Evolutionary conservation across 2,113 vertebrate species (phyloP).

Genomic region (Morone saxatilis): DNA sequence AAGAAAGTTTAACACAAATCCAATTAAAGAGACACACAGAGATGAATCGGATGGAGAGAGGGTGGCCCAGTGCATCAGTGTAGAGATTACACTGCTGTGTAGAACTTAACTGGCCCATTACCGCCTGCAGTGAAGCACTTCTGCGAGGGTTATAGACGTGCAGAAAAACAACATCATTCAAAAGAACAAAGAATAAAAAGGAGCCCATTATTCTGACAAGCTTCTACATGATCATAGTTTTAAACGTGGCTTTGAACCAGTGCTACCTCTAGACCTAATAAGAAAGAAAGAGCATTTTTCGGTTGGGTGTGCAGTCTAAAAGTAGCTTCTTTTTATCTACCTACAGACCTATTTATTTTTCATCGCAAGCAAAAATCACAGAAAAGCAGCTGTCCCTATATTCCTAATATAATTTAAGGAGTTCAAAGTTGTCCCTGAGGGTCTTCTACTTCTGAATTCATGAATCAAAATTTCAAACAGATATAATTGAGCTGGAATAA

Average conservation of each 20-base stretch:
- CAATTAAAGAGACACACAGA: slow-evolving; percentile 69
- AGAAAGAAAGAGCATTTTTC: slow-evolving; percentile 15
- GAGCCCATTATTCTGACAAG: slow-evolving; percentile 32
- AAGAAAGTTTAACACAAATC: slow-evolving; percentile 74
- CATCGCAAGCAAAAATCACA: slow-evolving; percentile 8
- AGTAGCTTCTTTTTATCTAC: slow-evolving; percentile 5
- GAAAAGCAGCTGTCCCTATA: not conserved
- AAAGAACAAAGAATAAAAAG: slow-evolving; percentile 37
- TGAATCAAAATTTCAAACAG: slow-evolving; percentile 26
- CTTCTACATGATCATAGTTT: slow-evolving; percentile 21
- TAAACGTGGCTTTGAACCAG: slow-evolving; percentile 18
- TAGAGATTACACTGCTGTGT: slow-evolving; percentile 55
- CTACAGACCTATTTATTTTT: slow-evolving; percentile 26
- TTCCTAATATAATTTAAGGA: not conserved
- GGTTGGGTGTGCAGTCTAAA: not conserved
- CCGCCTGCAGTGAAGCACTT: slow-evolving; percentile 43
- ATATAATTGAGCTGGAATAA: slow-evolving; percentile 21
- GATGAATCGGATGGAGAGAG: slow-evolving; percentile 40
- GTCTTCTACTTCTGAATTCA: slow-evolving; percentile 8
- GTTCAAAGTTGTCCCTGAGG: slow-evolving; percentile 12
- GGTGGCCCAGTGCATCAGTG: slow-evolving; percentile 31
- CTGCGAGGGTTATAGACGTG: not conserved
- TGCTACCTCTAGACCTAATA: not conserved
- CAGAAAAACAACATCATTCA: slow-evolving; percentile 36
- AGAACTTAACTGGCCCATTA: slow-evolving; percentile 63